A percentile compares a stretch with the other conserved stretches of the same genome.
phyloP scores from a whole-genome alignment of 1,140 invertebrate species.

The Scylla paramamosain region DNA sequence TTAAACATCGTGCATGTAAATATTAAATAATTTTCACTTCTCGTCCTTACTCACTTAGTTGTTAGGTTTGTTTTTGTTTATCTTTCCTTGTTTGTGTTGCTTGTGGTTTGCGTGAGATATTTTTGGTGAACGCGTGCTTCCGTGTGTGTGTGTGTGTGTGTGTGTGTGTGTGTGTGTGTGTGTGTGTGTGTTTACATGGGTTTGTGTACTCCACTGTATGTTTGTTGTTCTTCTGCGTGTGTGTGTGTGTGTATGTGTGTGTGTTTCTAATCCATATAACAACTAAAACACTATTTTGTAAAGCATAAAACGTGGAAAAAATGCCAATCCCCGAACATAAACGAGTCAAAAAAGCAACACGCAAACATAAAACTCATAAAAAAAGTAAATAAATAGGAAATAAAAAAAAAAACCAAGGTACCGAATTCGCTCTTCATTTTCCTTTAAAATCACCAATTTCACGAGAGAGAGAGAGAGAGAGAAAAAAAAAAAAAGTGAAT shows the following conservation, averaged over 20 bases:
- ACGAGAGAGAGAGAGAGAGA: too few species aligned
- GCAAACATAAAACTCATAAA: too few species aligned
- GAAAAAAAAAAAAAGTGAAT: too few species aligned
- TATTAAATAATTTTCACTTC: not conserved
- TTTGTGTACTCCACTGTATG: not conserved
- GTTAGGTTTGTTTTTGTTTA: not conserved
- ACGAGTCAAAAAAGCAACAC: too few species aligned
- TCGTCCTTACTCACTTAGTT: not conserved
- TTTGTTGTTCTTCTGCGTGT: not conserved
- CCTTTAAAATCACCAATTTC: too few species aligned
- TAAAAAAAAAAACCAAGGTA: too few species aligned
- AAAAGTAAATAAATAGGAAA: too few species aligned
- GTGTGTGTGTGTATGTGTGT: not conserved
- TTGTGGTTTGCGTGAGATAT: not conserved
- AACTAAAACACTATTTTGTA: too few species aligned
- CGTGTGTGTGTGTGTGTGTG: constrained; percentile 19
- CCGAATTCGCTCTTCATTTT: too few species aligned
- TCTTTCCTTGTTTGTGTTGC: not conserved
- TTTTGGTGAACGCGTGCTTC: not conserved
- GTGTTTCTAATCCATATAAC: not conserved
- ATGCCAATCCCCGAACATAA: too few species aligned
- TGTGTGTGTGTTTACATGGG: not conserved
- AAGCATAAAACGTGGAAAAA: too few species aligned
- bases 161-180: constrained; percentile 20
- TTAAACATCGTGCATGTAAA: not conserved